These are phyloP conservation scores for Limanda limanda DNA, from an alignment of 2,113 vertebrate species.

Conservation along the genomic window DNA sequence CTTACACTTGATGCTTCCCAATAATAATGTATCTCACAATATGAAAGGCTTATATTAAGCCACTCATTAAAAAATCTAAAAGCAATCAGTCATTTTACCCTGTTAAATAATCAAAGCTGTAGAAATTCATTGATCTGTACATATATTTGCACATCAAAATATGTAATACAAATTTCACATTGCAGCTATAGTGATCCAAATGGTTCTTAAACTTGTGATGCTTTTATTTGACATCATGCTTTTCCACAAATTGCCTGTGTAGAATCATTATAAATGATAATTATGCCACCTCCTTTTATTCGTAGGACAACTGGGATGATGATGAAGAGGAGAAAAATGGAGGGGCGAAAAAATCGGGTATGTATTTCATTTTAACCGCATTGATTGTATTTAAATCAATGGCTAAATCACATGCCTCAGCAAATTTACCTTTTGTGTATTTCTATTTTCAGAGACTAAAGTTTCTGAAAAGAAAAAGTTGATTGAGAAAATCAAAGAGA, in stretches of 20 bases:
- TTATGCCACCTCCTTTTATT: neutral
- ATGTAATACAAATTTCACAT: too few species aligned
- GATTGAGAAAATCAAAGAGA: slow-evolving; percentile 97
- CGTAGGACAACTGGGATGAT: slow-evolving; percentile 98
- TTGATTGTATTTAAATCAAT: neutral
- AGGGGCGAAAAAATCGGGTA: slow-evolving; percentile 57
- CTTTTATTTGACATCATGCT: too few species aligned
- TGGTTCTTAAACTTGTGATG: too few species aligned
- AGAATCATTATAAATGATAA: neutral
- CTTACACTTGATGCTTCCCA: too few species aligned
- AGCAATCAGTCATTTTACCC: too few species aligned
- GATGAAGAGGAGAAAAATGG: slow-evolving; percentile 82
- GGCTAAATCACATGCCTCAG: neutral
- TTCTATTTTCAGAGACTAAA: slow-evolving; percentile 84
- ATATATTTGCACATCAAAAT: too few species aligned
- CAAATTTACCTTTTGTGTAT: neutral
- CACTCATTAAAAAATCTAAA: too few species aligned
- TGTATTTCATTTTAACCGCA: neutral
- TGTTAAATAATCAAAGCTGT: too few species aligned
- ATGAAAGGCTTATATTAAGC: neutral
- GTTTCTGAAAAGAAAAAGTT: slow-evolving; percentile 97
- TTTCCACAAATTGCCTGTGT: too few species aligned
- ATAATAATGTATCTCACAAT: neutral
- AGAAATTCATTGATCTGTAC: too few species aligned
- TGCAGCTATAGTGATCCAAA: too few species aligned